These are phyloP conservation scores for Rhizomys pruinosus DNA, from an alignment of 2,113 vertebrate species.

Conservation along the genomic window DNA sequence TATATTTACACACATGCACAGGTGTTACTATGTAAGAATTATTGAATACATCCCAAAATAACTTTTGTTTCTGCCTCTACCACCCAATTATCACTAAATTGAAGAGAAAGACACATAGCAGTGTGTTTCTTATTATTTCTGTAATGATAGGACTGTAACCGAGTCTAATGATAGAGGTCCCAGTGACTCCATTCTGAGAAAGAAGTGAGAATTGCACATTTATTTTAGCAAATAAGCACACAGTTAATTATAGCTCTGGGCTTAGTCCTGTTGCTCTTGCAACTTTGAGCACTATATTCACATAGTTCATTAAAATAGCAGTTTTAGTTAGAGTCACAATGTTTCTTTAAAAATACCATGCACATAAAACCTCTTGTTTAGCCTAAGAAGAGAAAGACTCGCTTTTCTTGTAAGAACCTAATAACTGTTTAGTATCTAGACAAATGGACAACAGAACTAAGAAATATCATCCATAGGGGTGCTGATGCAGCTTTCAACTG, in stretches of 20 bases:
- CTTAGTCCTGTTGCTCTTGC: constrained; percentile 72
- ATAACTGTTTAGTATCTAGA: background rate
- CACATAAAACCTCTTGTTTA: constrained; percentile 5
- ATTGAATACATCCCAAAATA: constrained; percentile 67
- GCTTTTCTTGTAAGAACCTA: background rate
- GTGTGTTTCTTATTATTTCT: constrained; percentile 74
- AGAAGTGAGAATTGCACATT: constrained; percentile 81
- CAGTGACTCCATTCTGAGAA: constrained; percentile 73
- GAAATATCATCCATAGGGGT: background rate
- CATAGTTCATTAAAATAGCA: constrained; percentile 78
- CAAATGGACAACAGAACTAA: background rate
- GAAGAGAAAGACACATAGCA: constrained; percentile 63
- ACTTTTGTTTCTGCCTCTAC: constrained; percentile 13
- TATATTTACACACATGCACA: constrained; percentile 54
- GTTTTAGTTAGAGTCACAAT: constrained; percentile 80
- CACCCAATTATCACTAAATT: constrained; percentile 61
- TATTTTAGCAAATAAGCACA: constrained; percentile 85
- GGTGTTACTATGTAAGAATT: constrained; percentile 16
- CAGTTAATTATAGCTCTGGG: constrained; percentile 85
- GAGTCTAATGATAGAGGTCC: constrained; percentile 80
- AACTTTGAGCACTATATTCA: constrained; percentile 74
- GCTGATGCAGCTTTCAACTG: background rate
- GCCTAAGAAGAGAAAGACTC: background rate
- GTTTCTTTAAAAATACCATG: constrained; percentile 39
- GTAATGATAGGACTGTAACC: constrained; percentile 69